Base-by-base conservation (phyloP, 2,113 vertebrate species). In the Ellobius talpinus region DNA sequence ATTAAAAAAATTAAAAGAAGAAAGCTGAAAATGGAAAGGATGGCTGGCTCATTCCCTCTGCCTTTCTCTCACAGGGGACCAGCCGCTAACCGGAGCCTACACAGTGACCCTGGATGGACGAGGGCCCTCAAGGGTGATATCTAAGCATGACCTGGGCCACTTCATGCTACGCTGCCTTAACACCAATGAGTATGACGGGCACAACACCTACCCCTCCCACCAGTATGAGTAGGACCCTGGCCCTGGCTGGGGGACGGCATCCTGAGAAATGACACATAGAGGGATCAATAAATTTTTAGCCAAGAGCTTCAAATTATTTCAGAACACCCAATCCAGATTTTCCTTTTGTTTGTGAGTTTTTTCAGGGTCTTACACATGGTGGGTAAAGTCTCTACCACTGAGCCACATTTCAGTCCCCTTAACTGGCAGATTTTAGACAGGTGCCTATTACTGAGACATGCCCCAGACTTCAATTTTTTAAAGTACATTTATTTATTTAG, bases 71-170 rank as follows among this genome's bases (percentile, higher is more conserved):
- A 8, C 98, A 99, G 99, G 96, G 17, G 98, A 99, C 72, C 98
- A 99, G n/a, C 99, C 99, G 0, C 98, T 99, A 97, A 99, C 99
- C 0, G 98, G 98, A 55, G 96, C 95, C 42, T 99, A 99, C 98
- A 94, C 94, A 0, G 98, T 98, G 66, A 97, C 98, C 0, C 98
- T 99, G 94, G 99, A 99, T 8, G 98, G 97, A 47, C 98, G 93
- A 66, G 97, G 98, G 33, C 95, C 97, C 87, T 99, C 99, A 19
- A 97, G 99, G 85, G 99, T 99, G 95, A 99, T 99, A 97, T 99
- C 99, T 94, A 99, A 99, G 97, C 98, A 99, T 1, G 99, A 99
- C 96, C 98, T 99, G 77, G 99, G 99, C 73, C 99, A 99, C 96
- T 99, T 99, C 98, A 99, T 99, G 91, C 99, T 99, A 73, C 99